Evolutionary conservation across 2,113 vertebrate species (phyloP).

Genomic region (Xiphophorus couchianus): DNA sequence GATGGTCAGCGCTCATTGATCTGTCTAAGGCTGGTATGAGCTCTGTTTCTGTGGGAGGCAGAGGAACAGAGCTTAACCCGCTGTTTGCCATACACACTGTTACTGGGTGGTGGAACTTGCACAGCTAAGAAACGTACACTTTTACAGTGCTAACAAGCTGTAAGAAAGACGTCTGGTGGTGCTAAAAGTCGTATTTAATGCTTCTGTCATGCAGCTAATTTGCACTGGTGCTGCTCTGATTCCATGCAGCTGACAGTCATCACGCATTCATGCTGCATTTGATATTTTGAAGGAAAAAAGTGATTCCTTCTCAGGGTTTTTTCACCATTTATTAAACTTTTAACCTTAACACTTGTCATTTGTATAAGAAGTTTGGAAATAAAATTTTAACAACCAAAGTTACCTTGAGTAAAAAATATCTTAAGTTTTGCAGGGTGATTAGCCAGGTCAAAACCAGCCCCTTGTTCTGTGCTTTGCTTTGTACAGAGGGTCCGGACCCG

Average conservation of each 20-base stretch:
- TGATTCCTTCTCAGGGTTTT: neutral
- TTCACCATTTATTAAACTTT: neutral
- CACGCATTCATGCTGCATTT: neutral
- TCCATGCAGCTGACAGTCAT: conserved; percentile 1
- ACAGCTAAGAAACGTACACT: conserved; percentile 11
- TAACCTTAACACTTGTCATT: neutral
- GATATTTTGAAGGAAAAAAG: neutral
- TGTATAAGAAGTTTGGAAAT: too few relatives aligned
- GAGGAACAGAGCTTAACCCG: neutral
- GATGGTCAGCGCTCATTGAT: conserved; percentile 12
- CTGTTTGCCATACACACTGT: neutral
- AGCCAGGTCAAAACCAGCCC: too few relatives aligned
- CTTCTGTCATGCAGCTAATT: conserved; percentile 20
- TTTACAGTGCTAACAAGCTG: conserved; percentile 10
- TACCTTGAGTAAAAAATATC: neutral
- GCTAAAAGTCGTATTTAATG: conserved; percentile 10
- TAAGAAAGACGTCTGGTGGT: conserved; percentile 12
- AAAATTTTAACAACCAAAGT: neutral
- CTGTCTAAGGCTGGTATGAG: neutral
- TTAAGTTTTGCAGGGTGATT: too few relatives aligned
- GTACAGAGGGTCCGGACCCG: too few relatives aligned
- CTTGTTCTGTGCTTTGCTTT: too few relatives aligned
- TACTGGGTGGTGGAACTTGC: conserved; percentile 4
- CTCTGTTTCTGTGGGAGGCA: conserved; percentile 10
- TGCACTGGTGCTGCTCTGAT: neutral